Base-by-base conservation (phyloP, 1,140 invertebrate species). In the Lepidostoma basale region DNA sequence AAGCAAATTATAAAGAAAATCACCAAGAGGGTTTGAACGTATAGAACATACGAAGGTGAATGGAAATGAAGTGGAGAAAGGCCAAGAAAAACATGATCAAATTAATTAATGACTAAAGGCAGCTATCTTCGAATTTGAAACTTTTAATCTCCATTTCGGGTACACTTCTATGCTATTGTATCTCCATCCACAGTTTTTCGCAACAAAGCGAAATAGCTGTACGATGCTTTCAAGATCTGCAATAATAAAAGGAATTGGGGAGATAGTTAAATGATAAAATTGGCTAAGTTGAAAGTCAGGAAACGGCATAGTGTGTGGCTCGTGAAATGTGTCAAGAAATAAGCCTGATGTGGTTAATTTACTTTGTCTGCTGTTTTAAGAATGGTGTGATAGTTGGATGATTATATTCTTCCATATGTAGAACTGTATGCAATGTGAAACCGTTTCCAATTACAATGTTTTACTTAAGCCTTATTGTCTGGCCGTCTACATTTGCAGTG, bases 191-290 rank as follows among this genome's bases (percentile, higher is more conserved):
- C 45, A 1, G 62, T 18, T 66, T 68, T 52, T 40, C 72, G 56
- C 33, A 73, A 54, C 3, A 74, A 18, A 30, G 73, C 59, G 12
- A 73, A 73, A 65, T 74, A 74, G 16, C 68, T 70, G 45, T 74
- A 74, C 0, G 73, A 71, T 47, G 73, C 67, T 67, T 62, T 28
- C 12, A 74, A 49, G 28, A 74, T 73, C 73, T 74, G 59, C 6
- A 73, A 68, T 1, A 62, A 9, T 16, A 5, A 59, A 59, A 12
- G 8, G 14, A 45, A 18, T 45, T 18, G 16, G 1, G 3, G 18
- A 18, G 18, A 14, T 45, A 16, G 2, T 45, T 45, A 8, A 16
- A 18, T 1, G 5, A 33, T 12, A 33, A 45, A 2, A 45, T 1
- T 8, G 1, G 8, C 18, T 14, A 16, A 45, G 8, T 45, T 45